phyloP scores from a whole-genome alignment of 2,797 vertebrate genomes.

The Lagodon rhomboides region DNA sequence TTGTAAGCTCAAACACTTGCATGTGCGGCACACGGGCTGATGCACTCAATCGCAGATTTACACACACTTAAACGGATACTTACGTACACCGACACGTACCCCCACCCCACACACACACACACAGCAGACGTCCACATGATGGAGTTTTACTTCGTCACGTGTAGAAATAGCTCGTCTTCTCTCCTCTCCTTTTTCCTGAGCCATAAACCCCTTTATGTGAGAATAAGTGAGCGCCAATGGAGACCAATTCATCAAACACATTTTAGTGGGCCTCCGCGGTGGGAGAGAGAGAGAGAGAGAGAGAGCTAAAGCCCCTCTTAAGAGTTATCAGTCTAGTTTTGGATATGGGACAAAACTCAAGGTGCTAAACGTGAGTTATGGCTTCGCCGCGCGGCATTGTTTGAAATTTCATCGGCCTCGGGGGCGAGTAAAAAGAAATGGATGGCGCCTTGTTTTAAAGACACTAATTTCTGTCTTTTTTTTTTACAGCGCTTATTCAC shows the following conservation, averaged over 20 bases:
- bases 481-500: slow-evolving; percentile 13
- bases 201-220: slow-evolving; percentile 77
- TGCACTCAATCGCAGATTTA: slow-evolving; percentile 37
- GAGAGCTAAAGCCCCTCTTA: slow-evolving; percentile 52
- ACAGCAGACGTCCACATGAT: slow-evolving; percentile 33
- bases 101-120: not conserved
- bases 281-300: slow-evolving; percentile 52
- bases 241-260: slow-evolving; percentile 77
- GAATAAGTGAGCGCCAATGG: slow-evolving; percentile 77
- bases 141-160: slow-evolving; percentile 65
- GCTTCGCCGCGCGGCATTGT: slow-evolving; percentile 46
- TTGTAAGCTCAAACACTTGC: slow-evolving; percentile 6
- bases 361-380: slow-evolving; percentile 71
- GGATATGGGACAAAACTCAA: slow-evolving; percentile 61
- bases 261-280: slow-evolving; percentile 67
- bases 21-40: not conserved
- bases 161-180: slow-evolving; percentile 42
- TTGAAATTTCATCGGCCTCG: slow-evolving; percentile 56
- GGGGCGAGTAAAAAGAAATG: slow-evolving; percentile 60
- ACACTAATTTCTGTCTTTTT: slow-evolving; percentile 30
- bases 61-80: slow-evolving; percentile 32
- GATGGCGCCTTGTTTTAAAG: slow-evolving; percentile 47
- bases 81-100: not conserved
- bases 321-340: slow-evolving; percentile 69
- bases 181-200: slow-evolving; percentile 22